Percentiles rank a stretch among this genome's conserved stretches.
These are phyloP conservation scores for Fregetta grallaria DNA, from an alignment of 2,113 vertebrate genomes.

Conservation along the genomic window DNA sequence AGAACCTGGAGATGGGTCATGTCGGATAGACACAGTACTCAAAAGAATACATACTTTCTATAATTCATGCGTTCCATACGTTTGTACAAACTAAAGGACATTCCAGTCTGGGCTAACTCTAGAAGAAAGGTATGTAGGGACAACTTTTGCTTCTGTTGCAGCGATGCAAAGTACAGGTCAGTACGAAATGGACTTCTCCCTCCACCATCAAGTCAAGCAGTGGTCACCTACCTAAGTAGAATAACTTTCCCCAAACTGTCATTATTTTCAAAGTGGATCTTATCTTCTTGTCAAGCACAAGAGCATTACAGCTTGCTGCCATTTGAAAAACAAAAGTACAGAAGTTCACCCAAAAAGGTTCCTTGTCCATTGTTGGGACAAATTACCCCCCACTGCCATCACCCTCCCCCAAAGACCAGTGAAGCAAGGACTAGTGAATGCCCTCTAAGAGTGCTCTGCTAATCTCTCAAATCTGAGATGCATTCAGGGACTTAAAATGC, in stretches of 20 bases:
- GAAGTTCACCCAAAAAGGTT: background rate
- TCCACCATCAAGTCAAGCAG: background rate
- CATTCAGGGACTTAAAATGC: background rate
- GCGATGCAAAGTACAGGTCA: background rate
- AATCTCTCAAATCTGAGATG: background rate
- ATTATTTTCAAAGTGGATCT: background rate
- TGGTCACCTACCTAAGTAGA: background rate
- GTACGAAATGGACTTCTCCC: background rate
- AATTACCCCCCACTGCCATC: background rate
- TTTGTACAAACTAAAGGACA: background rate
- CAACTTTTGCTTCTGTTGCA: background rate
- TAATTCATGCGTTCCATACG: background rate
- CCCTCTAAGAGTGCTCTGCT: background rate
- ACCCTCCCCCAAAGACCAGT: background rate
- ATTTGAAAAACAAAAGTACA: background rate
- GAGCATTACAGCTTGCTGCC: background rate
- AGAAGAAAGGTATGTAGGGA: background rate
- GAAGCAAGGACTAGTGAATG: background rate
- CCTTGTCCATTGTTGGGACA: background rate
- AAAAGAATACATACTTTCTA: background rate
- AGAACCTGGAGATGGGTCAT: background rate
- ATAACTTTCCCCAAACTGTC: background rate
- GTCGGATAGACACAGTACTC: background rate
- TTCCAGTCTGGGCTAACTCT: background rate
- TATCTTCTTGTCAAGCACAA: background rate